These are phyloP conservation scores for Drosophila melanosoma DNA, from an alignment of 2,888 invertebrate species.

Conservation along the genomic window DNA sequence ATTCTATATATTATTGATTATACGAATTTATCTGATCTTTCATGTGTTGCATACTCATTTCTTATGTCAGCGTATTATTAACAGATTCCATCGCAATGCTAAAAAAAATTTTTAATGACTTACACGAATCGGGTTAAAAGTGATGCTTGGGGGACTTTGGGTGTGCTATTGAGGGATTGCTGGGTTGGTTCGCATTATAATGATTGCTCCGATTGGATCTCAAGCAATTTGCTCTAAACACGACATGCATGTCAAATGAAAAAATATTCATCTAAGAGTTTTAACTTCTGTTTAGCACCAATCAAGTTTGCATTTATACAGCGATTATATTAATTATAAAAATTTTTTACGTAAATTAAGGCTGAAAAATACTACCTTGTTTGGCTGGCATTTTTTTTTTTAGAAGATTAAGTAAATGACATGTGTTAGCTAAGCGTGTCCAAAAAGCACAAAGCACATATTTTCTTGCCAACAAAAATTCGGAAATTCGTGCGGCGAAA, in stretches of 20 bases:
- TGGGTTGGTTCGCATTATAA: conserved; percentile 45
- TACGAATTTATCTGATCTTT: too few species aligned
- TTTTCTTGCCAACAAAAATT: conserved; percentile 11
- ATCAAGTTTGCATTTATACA: not conserved
- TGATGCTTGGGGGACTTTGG: conserved; percentile 42
- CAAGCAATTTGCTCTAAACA: conserved; percentile 33
- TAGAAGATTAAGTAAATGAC: conserved; percentile 6
- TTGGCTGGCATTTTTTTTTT: not conserved
- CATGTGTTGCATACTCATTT: not conserved
- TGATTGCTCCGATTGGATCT: conserved; percentile 50
- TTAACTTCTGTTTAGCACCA: conserved; percentile 20
- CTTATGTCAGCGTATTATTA: conserved; percentile 6
- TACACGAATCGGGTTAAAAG: conserved; percentile 23
- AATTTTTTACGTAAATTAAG: conserved; percentile 4
- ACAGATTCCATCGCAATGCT: conserved; percentile 27
- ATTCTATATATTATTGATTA: not conserved
- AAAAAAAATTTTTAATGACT: conserved; percentile 41
- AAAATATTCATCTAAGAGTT: conserved; percentile 26
- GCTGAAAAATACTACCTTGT: too few species aligned
- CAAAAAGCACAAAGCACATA: not conserved
- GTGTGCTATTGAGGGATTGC: conserved; percentile 19
- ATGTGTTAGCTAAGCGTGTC: not conserved
- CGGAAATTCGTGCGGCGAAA: conserved; percentile 35
- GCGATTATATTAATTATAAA: conserved; percentile 28
- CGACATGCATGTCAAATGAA: conserved; percentile 36